Evolutionary conservation across 2,797 vertebrate genomes (phyloP), one percentile per base, ranked within the genome.

Genomic region (Champsocephalus esox): DNA sequence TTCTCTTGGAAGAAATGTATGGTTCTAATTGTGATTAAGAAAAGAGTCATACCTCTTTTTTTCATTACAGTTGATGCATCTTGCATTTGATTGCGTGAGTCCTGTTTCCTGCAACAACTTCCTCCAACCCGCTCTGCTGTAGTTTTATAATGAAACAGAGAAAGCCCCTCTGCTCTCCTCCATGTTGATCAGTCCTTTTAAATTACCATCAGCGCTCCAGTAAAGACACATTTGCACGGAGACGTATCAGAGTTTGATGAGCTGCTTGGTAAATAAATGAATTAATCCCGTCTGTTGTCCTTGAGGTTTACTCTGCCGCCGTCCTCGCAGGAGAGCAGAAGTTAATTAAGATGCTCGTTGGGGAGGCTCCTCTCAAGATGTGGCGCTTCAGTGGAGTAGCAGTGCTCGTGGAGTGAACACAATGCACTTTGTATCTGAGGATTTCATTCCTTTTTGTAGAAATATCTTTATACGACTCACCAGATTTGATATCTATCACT

Each of bases 271-370:
- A 90, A 92, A 92, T 93, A 92, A 92, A 90, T 88, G 73, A 92
- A 92, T 88, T 89, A 93, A 92, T 93, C 84, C 81, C 16, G 62
- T 84, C 83, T 86, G 87, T 92, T 92, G 92, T 94, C 92, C 90
- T 93, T 92, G 86, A 91, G 88, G 90, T 91, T 89, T 89, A 88
- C 91, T 90, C 86, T 85, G 81, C 74, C 70, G 77, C 73, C 80
- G 89, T 86, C 84, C 89, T 91, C 88, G 59, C 68, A 59, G 82
- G 89, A 92, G 79, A 90, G 81, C 54, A 80, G 79, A 90, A 92
- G 86, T 87, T 92, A 92, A 94, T 92, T 91, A 93, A 91, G 88
- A 88, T 88, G 78, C 78, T 78, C 60, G 54, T 76, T 73, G 89
- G 74, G 86, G 83, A 84, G 75, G 76, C 76, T 57, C 43, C 86